A percentile compares a stretch with the other conserved stretches of the same genome.
phyloP scores from a whole-genome alignment of 2,888 invertebrate genomes.

The Temnothorax rugatulus region DNA sequence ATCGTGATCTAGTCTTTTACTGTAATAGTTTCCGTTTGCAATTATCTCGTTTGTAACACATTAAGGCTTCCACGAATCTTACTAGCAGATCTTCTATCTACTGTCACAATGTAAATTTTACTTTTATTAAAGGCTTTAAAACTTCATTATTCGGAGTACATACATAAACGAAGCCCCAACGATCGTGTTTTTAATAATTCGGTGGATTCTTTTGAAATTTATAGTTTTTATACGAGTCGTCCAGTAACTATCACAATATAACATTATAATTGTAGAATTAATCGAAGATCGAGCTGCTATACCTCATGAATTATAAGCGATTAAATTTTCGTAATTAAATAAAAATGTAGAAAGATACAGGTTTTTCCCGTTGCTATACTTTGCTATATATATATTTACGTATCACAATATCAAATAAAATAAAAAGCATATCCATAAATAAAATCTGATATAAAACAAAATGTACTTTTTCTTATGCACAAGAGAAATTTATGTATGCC shows the following conservation, averaged over 20 bases:
- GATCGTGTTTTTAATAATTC: background rate
- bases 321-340: background rate
- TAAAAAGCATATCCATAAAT: background rate
- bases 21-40: conserved; percentile 11
- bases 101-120: background rate
- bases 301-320: background rate
- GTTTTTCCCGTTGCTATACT: background rate
- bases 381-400: background rate
- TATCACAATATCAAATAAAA: conserved; percentile 7
- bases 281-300: background rate
- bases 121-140: conserved; percentile 8
- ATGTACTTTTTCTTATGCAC: background rate
- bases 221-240: background rate
- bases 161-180: background rate
- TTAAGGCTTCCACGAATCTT: background rate
- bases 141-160: background rate
- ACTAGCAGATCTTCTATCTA: background rate
- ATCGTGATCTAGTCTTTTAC: background rate
- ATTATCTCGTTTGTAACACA: background rate
- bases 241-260: background rate
- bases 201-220: background rate
- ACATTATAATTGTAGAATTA: conserved; percentile 2
- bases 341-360: background rate
- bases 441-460: background rate
- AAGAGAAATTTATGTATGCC: background rate